Evolutionary conservation across 2,797 vertebrate genomes (phyloP), one percentile per base, ranked within the genome.

Genomic region (Gastrophryne carolinensis): DNA sequence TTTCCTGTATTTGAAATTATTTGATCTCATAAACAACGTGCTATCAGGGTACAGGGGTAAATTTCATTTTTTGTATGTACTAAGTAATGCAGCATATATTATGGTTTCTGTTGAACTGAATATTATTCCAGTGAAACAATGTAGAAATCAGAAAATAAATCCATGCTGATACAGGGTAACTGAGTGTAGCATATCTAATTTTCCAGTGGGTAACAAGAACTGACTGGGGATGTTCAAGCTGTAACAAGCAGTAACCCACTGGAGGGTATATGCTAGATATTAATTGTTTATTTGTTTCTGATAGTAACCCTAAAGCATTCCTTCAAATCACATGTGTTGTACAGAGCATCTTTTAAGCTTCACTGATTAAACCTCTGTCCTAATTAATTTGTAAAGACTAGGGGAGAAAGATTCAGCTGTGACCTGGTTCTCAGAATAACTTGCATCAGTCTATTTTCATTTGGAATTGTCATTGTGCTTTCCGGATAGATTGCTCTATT

Each of bases 231-330:
- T 82, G 89, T 88, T 83, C 86, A 83, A 86, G 84, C 83, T 53
- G 7, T 83, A 52, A 82, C 75, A 86, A 83, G 87, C 85, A 66
- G 12, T 0, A 76, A 84, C 85, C 80, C 81, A 86, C 80, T 84
- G 85, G 87, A 90, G 84, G 86, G 74, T 81, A 84, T 86, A 83
- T 88, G 81, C 84, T 85, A 87, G 81, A 87, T 88, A 82, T 78
- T 82, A 61, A 74, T 84, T 87, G 86, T 87, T 89, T 88, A 88
- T 81, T 84, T 82, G 82, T 87, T 89, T 89, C 81, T 87, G 81
- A 85, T 86, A 86, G 84, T 80, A 85, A 84, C 81, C 79, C 79
- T 61, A 81, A 61, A 88, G 79, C 67, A 47, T 76, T 70, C 27
- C 80, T 71, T 84, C 85, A 84, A 86, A 26, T 79, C 80, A 79